phyloP scores from a whole-genome alignment of 2,113 vertebrate genomes.

The Danio rerio region GRCz12tu NC_133177.1:35882501-35883000 shows the following conservation, averaged over 20 bases:
- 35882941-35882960: constrained; percentile 12
- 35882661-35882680: neutral
- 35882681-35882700: constrained; percentile 40
- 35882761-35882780: constrained; percentile 87
- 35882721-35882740: constrained; percentile 74
- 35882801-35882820: constrained; percentile 84
- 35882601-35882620: constrained; percentile 80
- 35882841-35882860: constrained; percentile 63
- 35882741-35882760: constrained; percentile 84
- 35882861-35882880: constrained; percentile 35
- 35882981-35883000: constrained; percentile 38
- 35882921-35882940: constrained; percentile 47
- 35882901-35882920: constrained; percentile 44
- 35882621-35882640: constrained; percentile 70
- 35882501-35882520: constrained; percentile 99
- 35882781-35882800: constrained; percentile 82
- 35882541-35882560: constrained; percentile 89
- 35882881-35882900: constrained; percentile 42
- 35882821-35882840: constrained; percentile 67
- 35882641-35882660: constrained; percentile 39
- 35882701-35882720: constrained; percentile 72
- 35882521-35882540: constrained; percentile 96
- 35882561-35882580: constrained; percentile 91
- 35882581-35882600: constrained; percentile 89
- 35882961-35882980: neutral